Evolutionary conservation across 2,888 invertebrate genomes (phyloP), one percentile per base, ranked within the genome.

Genomic region (Caradrina clavipalpis): DNA sequence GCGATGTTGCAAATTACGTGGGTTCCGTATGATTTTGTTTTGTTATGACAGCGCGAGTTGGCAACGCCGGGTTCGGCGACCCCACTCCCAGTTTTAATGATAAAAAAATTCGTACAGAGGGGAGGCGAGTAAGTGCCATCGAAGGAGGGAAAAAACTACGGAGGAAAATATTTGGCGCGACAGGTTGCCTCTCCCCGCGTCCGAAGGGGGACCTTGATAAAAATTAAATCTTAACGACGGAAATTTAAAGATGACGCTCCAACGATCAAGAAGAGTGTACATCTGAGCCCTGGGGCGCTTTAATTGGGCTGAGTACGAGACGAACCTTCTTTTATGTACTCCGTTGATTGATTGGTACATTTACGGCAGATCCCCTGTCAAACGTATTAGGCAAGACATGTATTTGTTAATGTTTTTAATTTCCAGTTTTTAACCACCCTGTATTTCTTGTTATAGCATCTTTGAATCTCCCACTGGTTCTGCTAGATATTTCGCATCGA

Each of bases 171-270:
- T 96, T 96, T 96, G 96, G 96, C 93, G 95, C 96, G 96, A 96
- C 96, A 96, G 96, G 96, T 96, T 94, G 92, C 91, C 92, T 87
- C 89, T 81, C 86, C 84, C 83, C 88, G 84, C 87, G 81, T 79
- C 80, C 70, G 73, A 82, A 26, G 87, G 90, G 89, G 89, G 87
- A 84, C 90, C 92, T 93, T 94, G 94, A 93, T 96, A 95, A 95
- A 96, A 96, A 96, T 96, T 96, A 96, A 96, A 96, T 96, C 96
- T 96, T 96, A 96, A 95, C 96, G 94, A 94, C 95, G 96, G 95
- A 96, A 96, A 96, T 96, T 96, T 96, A 95, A 95, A 96, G 96
- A 96, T 94, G 96, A 95, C 94, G 96, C 96, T 95, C 92, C 87
- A 95, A 88, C 94, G 96, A 96, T 96, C 96, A 96, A 96, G 96